These are phyloP conservation scores for Ageneiosus marmoratus DNA, from an alignment of 2,113 vertebrate genomes.

Conservation along the genomic window DNA sequence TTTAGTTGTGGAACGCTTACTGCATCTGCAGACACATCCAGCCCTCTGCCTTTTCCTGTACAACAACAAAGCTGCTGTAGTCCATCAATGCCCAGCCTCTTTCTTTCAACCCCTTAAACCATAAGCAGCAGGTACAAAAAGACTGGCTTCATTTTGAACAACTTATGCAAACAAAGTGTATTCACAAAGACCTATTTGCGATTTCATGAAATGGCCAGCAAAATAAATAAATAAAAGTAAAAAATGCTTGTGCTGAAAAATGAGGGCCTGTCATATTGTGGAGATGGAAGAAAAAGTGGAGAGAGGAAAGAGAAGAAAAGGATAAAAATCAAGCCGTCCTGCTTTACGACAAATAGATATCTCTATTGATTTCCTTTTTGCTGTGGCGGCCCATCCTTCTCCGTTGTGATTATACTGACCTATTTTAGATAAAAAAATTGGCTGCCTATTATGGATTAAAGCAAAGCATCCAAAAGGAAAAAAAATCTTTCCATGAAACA, in stretches of 20 bases:
- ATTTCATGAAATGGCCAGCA: constrained; percentile 43
- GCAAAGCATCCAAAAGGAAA: constrained; percentile 72
- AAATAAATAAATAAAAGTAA: background rate
- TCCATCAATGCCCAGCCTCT: constrained; percentile 34
- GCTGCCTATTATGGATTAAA: constrained; percentile 75
- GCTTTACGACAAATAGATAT: constrained; percentile 81
- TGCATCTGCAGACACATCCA: constrained; percentile 26
- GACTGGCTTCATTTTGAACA: constrained; percentile 53
- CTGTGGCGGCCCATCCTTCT: constrained; percentile 73
- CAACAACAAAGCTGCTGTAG: constrained; percentile 31
- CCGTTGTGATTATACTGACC: constrained; percentile 79
- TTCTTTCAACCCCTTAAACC: constrained; percentile 47
- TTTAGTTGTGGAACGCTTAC: constrained; percentile 30
- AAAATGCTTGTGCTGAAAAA: constrained; percentile 70
- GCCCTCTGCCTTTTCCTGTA: constrained; percentile 41
- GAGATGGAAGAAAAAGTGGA: constrained; percentile 64
- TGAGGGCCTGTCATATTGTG: constrained; percentile 70
- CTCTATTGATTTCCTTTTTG: constrained; percentile 80
- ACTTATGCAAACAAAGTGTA: constrained; percentile 71
- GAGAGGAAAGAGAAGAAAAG: constrained; percentile 64
- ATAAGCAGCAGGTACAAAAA: constrained; percentile 53
- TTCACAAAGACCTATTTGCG: constrained; percentile 62
- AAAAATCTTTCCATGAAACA: constrained; percentile 69
- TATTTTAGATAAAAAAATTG: constrained; percentile 71
- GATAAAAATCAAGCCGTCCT: constrained; percentile 78